phyloP scores from a whole-genome alignment of 2,113 vertebrate species.

The Theristicus caerulescens region DNA sequence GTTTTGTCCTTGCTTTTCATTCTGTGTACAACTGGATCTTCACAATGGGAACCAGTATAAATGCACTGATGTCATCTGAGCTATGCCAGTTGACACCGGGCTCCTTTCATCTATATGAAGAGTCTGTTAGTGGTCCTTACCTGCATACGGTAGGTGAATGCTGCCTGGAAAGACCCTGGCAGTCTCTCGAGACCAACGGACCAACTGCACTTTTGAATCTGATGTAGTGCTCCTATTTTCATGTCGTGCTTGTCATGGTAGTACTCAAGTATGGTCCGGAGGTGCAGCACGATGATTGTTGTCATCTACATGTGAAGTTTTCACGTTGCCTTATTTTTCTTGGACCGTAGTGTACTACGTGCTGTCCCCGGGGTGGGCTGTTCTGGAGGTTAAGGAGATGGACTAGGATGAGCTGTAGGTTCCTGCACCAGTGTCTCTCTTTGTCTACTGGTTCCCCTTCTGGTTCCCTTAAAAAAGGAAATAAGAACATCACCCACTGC shows the following conservation, averaged over 20 bases:
- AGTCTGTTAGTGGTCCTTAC: neutral
- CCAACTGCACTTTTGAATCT: too few relatives aligned
- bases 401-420: neutral
- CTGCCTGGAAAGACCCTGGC: neutral
- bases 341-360: neutral
- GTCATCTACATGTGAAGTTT: fast-evolving
- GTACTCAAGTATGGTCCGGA: neutral
- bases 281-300: neutral
- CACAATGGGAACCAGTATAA: fast-evolving
- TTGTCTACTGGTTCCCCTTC: neutral
- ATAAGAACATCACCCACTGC: fast-evolving
- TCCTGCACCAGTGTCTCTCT: neutral
- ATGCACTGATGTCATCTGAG: too few relatives aligned
- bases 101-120: fast-evolving
- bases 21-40: neutral
- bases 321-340: neutral
- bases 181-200: neutral
- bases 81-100: fast-evolving
- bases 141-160: fast-evolving
- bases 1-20: neutral
- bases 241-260: too few relatives aligned
- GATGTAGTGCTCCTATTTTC: neutral
- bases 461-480: neutral
- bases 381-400: neutral
- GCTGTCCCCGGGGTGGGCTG: neutral